Conservation (phyloP, 1,140 invertebrate species). For the Lucilia cuprina region DNA sequence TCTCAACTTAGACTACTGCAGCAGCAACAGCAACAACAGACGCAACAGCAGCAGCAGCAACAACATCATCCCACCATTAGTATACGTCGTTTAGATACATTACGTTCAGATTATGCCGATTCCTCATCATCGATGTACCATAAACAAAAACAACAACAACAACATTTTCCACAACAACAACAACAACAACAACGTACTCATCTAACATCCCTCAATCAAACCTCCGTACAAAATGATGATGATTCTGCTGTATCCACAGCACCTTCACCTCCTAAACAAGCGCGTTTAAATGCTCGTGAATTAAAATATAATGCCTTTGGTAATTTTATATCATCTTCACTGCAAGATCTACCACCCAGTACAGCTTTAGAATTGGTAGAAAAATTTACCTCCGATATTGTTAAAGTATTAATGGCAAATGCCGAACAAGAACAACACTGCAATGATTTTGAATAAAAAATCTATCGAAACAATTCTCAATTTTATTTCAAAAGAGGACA, state of each 20-base stretch:
- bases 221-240: neutral
- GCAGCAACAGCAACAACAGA: neutral
- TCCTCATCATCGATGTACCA: neutral
- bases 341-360: slow-evolving; percentile 51
- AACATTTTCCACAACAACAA: neutral
- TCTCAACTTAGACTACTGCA: neutral
- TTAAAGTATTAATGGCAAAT: slow-evolving; percentile 43
- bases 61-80: slow-evolving; percentile 15
- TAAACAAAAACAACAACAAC: neutral
- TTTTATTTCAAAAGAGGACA: too few relatives aligned
- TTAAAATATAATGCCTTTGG: slow-evolving; percentile 58
- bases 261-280: neutral
- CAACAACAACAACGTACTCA: neutral
- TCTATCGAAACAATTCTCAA: too few relatives aligned
- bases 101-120: neutral
- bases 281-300: slow-evolving; percentile 27
- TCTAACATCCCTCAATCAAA: neutral
- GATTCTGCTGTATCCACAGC: neutral
- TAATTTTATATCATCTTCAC: slow-evolving; percentile 54
- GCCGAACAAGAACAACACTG: neutral
- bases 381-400: slow-evolving; percentile 57
- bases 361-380: slow-evolving; percentile 53
- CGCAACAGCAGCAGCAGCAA: neutral
- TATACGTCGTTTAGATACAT: slow-evolving; percentile 21
- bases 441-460: neutral